Conservation (phyloP, 2,797 vertebrate species). For the Dryobates pubescens region DNA sequence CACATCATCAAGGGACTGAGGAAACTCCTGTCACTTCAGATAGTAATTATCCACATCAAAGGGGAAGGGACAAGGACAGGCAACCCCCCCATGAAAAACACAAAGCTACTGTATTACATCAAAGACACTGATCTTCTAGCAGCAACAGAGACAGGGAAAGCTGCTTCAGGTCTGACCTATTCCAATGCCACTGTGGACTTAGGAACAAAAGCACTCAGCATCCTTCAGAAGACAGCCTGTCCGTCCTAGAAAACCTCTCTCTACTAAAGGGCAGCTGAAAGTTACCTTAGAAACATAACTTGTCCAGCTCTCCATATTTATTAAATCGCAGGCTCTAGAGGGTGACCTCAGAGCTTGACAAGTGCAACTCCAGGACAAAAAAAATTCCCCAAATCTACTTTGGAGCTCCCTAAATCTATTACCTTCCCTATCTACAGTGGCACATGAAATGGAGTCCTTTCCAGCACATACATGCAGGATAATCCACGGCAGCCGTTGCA, state of each 20-base stretch:
- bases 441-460: neutral
- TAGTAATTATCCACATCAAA: neutral
- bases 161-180: neutral
- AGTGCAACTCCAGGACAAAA: neutral
- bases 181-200: neutral
- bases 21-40: neutral
- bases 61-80: neutral
- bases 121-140: neutral
- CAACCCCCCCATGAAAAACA: accelerated
- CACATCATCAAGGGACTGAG: neutral
- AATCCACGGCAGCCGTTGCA: neutral
- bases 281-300: constrained; percentile 4
- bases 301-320: neutral
- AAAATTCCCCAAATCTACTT: neutral
- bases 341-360: neutral
- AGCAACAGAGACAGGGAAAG: neutral
- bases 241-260: neutral
- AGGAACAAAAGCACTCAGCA: neutral
- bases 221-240: neutral
- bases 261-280: constrained; percentile 14
- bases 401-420: neutral
- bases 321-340: neutral
- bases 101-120: neutral
- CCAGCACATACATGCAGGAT: neutral
- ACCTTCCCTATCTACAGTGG: neutral